Base-by-base conservation (phyloP, 2,797 vertebrate genomes). In the Pseudotriccus pelzelni region DNA sequence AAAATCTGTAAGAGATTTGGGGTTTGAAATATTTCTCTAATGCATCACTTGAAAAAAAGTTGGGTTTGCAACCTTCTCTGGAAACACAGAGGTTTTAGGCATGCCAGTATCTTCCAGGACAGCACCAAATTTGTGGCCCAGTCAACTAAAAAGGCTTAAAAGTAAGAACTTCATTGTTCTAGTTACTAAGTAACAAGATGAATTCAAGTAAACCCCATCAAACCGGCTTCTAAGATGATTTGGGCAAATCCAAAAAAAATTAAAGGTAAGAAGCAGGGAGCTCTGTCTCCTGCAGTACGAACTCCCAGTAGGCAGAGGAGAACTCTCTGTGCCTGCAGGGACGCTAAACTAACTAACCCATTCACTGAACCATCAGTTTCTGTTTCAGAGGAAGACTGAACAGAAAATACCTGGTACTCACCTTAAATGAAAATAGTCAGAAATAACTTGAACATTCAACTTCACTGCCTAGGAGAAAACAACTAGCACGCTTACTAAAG, bases 231-330 rank as follows among this genome's bases (percentile, higher is more conserved):
- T 64, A 41, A 68, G 30, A 47, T 41, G 25, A 78, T 19, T 15
- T 36, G 28, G 24, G 46, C 58, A 43, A 67, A 55, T 43, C 2
- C 1, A n/a, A 55, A 86, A 67, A 20, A 28, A 8, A 53, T 6
- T 13, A 84, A 68, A 63, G 46, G 23, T 67, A 53, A 77, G 53
- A 55, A 46, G 5, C 19, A 52, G 20, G 0, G 1, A 43, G 24
- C 17, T 76, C 16, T 68, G 17, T 12, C 37, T 7, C 2, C 0
- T 17, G 3, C 67, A 53, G 30, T 2, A 56, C 32, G 2, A 0
- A 55, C 8, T 28, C 8, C 10, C 25, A 43, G 28, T 8, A 87
- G 32, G 14, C 69, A 89, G 36, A 8, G 34, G 53, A 87, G 68
- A 81, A 73, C 69, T 14, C 23, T 36, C 28, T 47, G 41, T 49